Base-by-base conservation (phyloP, 2,113 vertebrate genomes). In the Prunella himalayana region DNA sequence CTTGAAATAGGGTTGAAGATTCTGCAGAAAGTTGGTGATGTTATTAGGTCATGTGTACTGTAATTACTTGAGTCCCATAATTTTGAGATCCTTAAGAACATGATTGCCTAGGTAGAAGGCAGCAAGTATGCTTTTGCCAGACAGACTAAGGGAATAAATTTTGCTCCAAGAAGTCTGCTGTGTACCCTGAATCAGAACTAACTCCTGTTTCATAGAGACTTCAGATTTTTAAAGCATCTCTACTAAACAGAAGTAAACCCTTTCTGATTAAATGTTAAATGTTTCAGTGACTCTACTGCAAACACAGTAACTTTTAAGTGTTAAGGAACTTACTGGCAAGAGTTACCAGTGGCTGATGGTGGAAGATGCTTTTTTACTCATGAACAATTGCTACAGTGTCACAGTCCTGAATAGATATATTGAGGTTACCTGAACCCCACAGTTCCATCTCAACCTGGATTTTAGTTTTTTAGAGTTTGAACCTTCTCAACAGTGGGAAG, bases 171-270 rank as follows among this genome's bases (percentile, higher is more conserved):
- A 59, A 96, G 80, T 94, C 59, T 91, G 84, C 57, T 84, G 42
- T 87, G 54, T 81, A 91, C 45, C 47, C 56, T 97, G 92, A 85
- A 73, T 60, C 53, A 49, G 70, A 90, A 92, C 59, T 73, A 93
- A 92, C 72, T 65, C 79, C 49, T 81, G 63, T 16, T 91, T 91
- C 41, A 30, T 31, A 85, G 51, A 96, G 92, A 86, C 57, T 90
- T 90, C 50, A 25, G 63, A 82, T 91, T 84, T 92, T 95, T 86
- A 91, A 90, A 94, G 90, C 49, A 89, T 72, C 64, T 84, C 90
- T 72, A 45, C 39, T 23, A 27, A 94, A 73, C 9, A 64, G 49
- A 50, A 79, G 44, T 69, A 78, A 94, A 87, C 41, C 1, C 21
- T 27, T 76, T 92, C 50, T 86, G 45, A 86, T 35, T 72, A 71